Evolutionary conservation across 2,797 vertebrate species (phyloP).

Genomic region (Synanceia verrucosa): DNA sequence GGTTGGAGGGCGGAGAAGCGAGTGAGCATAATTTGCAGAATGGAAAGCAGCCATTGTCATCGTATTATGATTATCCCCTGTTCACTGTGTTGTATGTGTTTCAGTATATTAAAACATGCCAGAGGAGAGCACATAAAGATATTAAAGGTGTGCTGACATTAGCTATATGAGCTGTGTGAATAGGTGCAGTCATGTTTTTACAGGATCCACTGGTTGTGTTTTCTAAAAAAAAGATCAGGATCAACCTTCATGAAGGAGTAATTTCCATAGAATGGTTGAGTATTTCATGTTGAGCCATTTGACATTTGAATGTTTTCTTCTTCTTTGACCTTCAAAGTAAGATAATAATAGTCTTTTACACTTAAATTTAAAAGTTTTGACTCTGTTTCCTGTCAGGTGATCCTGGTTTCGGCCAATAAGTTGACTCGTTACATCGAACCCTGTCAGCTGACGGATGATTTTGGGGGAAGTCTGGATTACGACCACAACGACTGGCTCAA

Average conservation of each 20-base stretch:
- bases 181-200: too few species aligned
- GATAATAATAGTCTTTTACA: not conserved
- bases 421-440: slow-evolving; percentile 97
- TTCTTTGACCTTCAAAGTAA: not conserved
- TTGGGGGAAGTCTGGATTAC: slow-evolving; percentile 94
- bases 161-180: not conserved
- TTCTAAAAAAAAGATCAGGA: not conserved
- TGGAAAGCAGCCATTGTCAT: not conserved
- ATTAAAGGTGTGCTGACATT: not conserved
- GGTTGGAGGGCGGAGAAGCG: not conserved
- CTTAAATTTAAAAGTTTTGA: too few species aligned
- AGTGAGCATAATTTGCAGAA: not conserved
- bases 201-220: not conserved
- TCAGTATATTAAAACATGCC: not conserved
- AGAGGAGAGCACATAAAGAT: not conserved
- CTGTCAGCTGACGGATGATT: slow-evolving; percentile 96
- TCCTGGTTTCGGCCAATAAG: slow-evolving; percentile 98
- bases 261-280: not conserved
- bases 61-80: not conserved
- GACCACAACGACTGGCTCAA: slow-evolving; percentile 98
- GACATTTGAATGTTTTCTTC: not conserved
- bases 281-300: not conserved
- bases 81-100: not conserved
- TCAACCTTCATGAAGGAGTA: not conserved
- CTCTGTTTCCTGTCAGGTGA: slow-evolving; percentile 84